phyloP scores from a whole-genome alignment of 2,888 invertebrate species.

The Lathronympha strigana region DNA sequence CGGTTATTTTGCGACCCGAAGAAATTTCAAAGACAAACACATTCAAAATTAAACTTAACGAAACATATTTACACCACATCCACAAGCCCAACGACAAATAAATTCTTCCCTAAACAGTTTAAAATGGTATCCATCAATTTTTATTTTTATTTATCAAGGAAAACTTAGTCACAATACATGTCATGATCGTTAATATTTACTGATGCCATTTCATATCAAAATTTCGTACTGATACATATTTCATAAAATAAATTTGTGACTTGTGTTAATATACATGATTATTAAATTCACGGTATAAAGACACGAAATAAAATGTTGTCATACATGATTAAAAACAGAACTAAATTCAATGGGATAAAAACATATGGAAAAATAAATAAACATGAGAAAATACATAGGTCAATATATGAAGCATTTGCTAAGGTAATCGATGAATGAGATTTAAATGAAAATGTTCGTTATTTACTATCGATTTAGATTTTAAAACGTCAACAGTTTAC shows the following conservation, averaged over 20 bases:
- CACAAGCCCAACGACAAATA: conserved; percentile 66
- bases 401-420: too few relatives aligned
- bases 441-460: neutral
- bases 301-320: conserved; percentile 42
- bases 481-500: neutral
- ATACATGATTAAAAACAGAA: conserved; percentile 45
- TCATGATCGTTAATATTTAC: conserved; percentile 56
- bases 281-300: conserved; percentile 37
- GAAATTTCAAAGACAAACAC: conserved; percentile 36
- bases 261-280: conserved; percentile 37
- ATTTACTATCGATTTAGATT: conserved; percentile 7
- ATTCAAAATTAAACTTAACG: conserved; percentile 49
- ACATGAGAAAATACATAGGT: conserved; percentile 22
- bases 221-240: conserved; percentile 24
- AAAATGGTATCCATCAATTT: conserved; percentile 46
- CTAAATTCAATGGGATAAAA: conserved; percentile 42
- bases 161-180: conserved; percentile 61
- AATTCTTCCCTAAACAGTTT: conserved; percentile 62
- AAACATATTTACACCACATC: conserved; percentile 55
- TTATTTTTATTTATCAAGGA: conserved; percentile 40
- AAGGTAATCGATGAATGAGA: neutral
- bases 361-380: conserved; percentile 30
- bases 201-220: conserved; percentile 31
- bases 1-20: conserved; percentile 25
- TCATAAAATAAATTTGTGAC: conserved; percentile 39